Conservation (phyloP, 1,140 invertebrate species). For the Euschistus heros region DNA sequence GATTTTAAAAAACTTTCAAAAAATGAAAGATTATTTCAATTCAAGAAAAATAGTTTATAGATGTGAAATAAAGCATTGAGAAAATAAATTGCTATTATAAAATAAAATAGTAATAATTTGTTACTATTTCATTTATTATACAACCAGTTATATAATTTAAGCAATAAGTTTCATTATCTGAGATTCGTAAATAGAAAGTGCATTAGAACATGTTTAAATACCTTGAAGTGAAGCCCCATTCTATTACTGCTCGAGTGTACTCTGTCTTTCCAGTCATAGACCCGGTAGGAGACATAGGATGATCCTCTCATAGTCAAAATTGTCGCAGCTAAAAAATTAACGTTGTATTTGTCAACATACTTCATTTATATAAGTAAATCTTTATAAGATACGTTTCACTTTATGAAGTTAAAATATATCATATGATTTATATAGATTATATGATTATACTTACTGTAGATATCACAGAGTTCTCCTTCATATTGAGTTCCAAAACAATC, state of each 20-base stretch:
- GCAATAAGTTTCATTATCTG: too few species aligned
- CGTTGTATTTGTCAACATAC: slow-evolving; percentile 11
- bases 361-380: too few species aligned
- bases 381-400: background rate
- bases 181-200: too few species aligned
- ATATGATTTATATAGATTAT: background rate
- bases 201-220: slow-evolving; percentile 33
- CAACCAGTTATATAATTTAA: background rate
- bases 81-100: too few species aligned
- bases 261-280: slow-evolving; percentile 85
- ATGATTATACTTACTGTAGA: slow-evolving; percentile 59
- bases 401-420: background rate
- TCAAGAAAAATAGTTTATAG: too few species aligned
- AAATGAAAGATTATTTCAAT: too few species aligned
- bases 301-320: slow-evolving; percentile 77
- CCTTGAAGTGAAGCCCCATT: slow-evolving; percentile 80
- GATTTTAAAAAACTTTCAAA: too few species aligned
- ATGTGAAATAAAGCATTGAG: too few species aligned
- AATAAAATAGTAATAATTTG: too few species aligned
- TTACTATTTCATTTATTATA: too few species aligned
- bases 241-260: slow-evolving; percentile 75
- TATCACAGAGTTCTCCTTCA: slow-evolving; percentile 81
- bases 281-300: slow-evolving; percentile 82
- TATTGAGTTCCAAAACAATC: slow-evolving; percentile 86
- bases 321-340: slow-evolving; percentile 59